Conservation (phyloP, 2,797 vertebrate species). For the Lacerta agilis region DNA sequence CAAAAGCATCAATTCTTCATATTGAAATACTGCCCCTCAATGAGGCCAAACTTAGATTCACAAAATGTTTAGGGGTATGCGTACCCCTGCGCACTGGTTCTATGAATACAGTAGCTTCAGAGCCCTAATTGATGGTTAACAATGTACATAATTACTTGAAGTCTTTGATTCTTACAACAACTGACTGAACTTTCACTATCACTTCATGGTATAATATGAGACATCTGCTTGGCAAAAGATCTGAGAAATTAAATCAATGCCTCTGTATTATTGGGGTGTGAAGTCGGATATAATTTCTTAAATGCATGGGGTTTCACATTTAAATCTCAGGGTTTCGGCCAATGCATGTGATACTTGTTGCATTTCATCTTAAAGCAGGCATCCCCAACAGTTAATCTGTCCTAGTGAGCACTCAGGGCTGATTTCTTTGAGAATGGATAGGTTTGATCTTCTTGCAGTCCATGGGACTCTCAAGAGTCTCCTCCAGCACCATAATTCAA, state of each 20-base stretch:
- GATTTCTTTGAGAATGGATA: too few species aligned
- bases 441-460: too few species aligned
- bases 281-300: neutral
- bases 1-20: too few species aligned
- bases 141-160: conserved; percentile 13
- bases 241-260: neutral
- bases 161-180: conserved; percentile 22
- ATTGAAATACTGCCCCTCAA: too few species aligned
- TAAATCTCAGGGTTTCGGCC: conserved; percentile 2
- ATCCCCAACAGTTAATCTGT: too few species aligned
- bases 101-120: conserved; percentile 2
- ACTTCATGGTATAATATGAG: neutral
- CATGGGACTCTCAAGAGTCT: too few species aligned
- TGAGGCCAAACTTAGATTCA: too few species aligned
- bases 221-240: neutral
- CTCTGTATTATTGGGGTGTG: neutral
- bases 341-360: neutral
- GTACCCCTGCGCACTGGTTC: too few species aligned
- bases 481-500: too few species aligned
- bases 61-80: too few species aligned
- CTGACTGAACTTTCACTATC: neutral
- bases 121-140: conserved; percentile 26
- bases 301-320: neutral
- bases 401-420: too few species aligned
- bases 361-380: neutral